Base-by-base conservation (phyloP, 2,888 invertebrate species). In the Acronicta psi region DNA sequence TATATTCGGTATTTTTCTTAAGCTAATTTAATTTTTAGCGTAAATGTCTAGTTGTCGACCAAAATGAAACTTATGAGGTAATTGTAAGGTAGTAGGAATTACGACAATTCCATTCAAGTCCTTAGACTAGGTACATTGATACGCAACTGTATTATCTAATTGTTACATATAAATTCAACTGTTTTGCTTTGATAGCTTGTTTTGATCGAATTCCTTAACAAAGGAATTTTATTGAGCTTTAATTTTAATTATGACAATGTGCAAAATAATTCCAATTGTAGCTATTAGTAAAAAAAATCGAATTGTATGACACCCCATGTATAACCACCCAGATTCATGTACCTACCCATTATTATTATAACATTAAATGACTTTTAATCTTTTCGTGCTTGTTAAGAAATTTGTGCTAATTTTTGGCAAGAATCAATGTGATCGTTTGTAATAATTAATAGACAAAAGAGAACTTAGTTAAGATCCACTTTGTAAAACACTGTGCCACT, bases 61-160 rank as follows among this genome's bases (percentile, higher is more conserved):
- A 90, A 90, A 83, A 80, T 78, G 64, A 71, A 84, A 84, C 85
- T 86, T 89, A 88, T 87, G 83, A 89, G 77, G 70, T 85, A 84
- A 79, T 75, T 72, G 65, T 83, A 86, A 84, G 84, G 73, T 76
- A 83, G 78, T 84, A 76, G 71, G 55, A 63, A 59, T 38, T 61
- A 73, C 56, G 61, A 65, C 54, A 56, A 62, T 53, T 62, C 51
- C 60, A 56, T 72, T 64, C 41, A 42, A 69, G 55, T 57, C 56
- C 31, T 62, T 65, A 56, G 69, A 45, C 17, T 65, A 62, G 51
- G 20, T 57, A 60, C 58, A 25, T 58, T 13, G 42, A 29, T 45
- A 49, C 25, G 14, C 40, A 29, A 59, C n/a, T 45, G 51, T 14
- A 14, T 64, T 13, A 31, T 13, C n/a, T 56, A 42, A 37, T 29